phyloP scores from a whole-genome alignment of 2,888 invertebrate genomes.

The Actias luna region DNA sequence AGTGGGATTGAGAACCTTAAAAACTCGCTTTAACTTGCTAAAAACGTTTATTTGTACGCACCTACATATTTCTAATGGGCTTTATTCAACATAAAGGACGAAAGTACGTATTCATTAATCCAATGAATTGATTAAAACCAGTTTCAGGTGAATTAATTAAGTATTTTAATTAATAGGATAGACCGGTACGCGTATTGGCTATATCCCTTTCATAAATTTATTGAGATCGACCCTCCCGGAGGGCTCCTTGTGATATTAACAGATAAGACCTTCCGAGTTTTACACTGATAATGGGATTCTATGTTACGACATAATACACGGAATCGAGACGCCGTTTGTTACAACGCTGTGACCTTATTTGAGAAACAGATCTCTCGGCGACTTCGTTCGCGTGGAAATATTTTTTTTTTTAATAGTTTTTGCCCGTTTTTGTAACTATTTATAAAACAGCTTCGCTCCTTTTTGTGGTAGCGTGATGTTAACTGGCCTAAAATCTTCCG shows the following conservation, averaged over 20 bases:
- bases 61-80: not conserved
- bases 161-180: conserved; percentile 82
- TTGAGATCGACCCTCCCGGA: conserved; percentile 76
- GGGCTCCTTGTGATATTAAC: conserved; percentile 56
- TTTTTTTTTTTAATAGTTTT: too few relatives aligned
- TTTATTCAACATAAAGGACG: not conserved
- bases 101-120: conserved; percentile 5
- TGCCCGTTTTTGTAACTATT: too few relatives aligned
- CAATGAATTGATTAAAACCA: conserved; percentile 77
- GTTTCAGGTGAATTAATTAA: conserved; percentile 81
- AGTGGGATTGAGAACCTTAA: too few relatives aligned
- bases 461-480: too few relatives aligned
- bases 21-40: too few relatives aligned
- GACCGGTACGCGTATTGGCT: conserved; percentile 79
- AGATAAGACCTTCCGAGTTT: conserved; percentile 58
- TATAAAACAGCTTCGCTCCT: too few relatives aligned
- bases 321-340: not conserved
- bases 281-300: conserved; percentile 36
- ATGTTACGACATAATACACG: not conserved
- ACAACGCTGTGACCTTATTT: not conserved
- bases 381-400: too few relatives aligned
- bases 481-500: too few relatives aligned
- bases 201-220: conserved; percentile 82
- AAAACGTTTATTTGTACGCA: too few relatives aligned
- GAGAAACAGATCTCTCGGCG: not conserved